Evolutionary conservation across 2,888 invertebrate species (phyloP), one percentile per base, ranked within the genome.

Genomic region (Ferrisia virgata): DNA sequence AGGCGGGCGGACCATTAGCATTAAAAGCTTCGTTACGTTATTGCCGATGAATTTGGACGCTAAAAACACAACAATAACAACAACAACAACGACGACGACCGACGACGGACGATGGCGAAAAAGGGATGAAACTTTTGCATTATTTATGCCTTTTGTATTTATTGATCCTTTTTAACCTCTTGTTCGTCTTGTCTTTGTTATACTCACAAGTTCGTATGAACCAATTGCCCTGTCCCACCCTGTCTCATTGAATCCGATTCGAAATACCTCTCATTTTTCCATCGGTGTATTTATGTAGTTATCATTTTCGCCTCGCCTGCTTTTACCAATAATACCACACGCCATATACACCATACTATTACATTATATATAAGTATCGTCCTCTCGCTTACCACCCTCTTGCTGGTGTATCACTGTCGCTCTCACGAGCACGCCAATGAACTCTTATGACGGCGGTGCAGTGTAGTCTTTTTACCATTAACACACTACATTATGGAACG

Each of bases 111-210:
- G 22, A 22, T 22, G 25, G 22, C 40, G 43, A 28, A 43, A 40
- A 40, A 79, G 79, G 43, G 79, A 39, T 36, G 79, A 79, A 79
- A 79, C 79, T 43, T 36, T 28, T 79, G 79, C 79, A 79, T 79
- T 79, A 79, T 79, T 79, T 79, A 79, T 79, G 79, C 79, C 79
- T 43, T 39, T 40, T 25, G 79, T 79, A 79, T 79, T 79, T 79
- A 79, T 79, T 79, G 79, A 79, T 79, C 79, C 79, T 79, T 31
- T 72, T 28, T 43, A 79, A 28, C 28, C 40, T 79, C 36, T 79
- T 43, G n/a, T 39, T 78, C 39, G 31, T 36, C 33, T 72, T 72
- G 13, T 31, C 33, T 33, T 31, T 33, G 31, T 69, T 28, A n/a
- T 18, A 6, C 36, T 36, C 13, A 39, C 39, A 33, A n/a, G 33